Conservation (phyloP, 1,140 invertebrate genomes). For the Diprion similis region DNA sequence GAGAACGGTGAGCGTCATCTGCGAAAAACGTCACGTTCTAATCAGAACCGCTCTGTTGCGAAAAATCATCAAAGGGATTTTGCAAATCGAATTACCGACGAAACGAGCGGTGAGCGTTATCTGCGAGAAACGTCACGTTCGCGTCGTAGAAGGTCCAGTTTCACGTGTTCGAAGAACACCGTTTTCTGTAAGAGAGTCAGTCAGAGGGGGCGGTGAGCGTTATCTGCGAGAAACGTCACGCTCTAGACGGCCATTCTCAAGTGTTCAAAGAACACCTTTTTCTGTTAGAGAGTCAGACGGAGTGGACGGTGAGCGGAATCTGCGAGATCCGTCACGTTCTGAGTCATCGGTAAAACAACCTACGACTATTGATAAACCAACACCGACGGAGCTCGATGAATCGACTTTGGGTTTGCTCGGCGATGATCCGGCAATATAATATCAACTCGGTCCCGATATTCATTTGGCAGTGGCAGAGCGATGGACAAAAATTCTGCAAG, state of each 20-base stretch:
- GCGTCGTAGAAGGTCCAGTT: background rate
- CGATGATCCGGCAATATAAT: background rate
- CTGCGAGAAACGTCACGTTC: constrained; percentile 6
- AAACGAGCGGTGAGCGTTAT: background rate
- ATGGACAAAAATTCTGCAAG: constrained; percentile 1
- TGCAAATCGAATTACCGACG: background rate
- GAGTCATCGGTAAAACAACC: background rate
- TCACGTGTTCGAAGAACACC: background rate
- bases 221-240: constrained; percentile 20
- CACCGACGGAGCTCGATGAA: background rate
- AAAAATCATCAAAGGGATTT: background rate
- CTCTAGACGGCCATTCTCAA: too few relatives aligned
- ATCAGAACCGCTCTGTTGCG: background rate
- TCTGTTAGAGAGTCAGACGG: too few relatives aligned
- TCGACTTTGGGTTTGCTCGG: background rate
- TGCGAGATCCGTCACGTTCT: constrained; percentile 22
- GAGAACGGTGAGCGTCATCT: background rate
- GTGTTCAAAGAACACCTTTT: too few relatives aligned
- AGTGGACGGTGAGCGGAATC: constrained; percentile 9
- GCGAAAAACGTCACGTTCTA: background rate
- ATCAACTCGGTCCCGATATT: background rate
- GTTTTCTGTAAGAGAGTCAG: background rate
- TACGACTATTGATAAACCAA: background rate
- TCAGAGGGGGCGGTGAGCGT: background rate
- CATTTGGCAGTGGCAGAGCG: background rate